Conservation (phyloP, 2,797 vertebrate genomes). For the Thaleichthys pacificus region DNA sequence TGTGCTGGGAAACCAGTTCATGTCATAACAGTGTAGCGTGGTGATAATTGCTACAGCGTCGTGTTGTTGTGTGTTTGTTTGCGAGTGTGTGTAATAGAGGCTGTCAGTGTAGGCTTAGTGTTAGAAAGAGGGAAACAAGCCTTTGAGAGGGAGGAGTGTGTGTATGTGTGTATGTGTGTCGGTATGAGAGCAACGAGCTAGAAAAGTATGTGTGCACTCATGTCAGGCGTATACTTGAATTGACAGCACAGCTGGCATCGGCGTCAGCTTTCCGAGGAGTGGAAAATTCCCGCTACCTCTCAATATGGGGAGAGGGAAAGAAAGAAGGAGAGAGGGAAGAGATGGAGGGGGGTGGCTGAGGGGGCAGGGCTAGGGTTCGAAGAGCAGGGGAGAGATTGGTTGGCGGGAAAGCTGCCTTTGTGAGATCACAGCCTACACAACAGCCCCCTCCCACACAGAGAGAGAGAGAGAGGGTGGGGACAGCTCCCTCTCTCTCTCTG, state of each 20-base stretch:
- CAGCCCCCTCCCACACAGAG: conserved; percentile 64
- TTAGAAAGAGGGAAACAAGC: not conserved
- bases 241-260: conserved; percentile 74
- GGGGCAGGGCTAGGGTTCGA: conserved; percentile 57
- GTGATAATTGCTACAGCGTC: not conserved
- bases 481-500: no score
- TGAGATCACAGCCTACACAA: conserved; percentile 79
- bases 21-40: not conserved
- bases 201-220: conserved; percentile 38
- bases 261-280: conserved; percentile 64
- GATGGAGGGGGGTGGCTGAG: conserved; percentile 35
- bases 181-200: not conserved
- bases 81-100: not conserved
- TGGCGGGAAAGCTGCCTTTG: conserved; percentile 74
- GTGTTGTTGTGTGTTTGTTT: conserved; percentile 12
- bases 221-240: conserved; percentile 44
- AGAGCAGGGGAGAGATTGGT: conserved; percentile 62
- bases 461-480: not conserved
- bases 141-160: not conserved
- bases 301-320: conserved; percentile 43
- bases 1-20: not conserved
- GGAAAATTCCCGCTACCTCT: conserved; percentile 72
- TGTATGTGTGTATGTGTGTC: not conserved
- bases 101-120: not conserved
- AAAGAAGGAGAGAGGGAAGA: conserved; percentile 21